Conservation (phyloP, 2,797 vertebrate species). For the Spondyliosoma cantharus region DNA sequence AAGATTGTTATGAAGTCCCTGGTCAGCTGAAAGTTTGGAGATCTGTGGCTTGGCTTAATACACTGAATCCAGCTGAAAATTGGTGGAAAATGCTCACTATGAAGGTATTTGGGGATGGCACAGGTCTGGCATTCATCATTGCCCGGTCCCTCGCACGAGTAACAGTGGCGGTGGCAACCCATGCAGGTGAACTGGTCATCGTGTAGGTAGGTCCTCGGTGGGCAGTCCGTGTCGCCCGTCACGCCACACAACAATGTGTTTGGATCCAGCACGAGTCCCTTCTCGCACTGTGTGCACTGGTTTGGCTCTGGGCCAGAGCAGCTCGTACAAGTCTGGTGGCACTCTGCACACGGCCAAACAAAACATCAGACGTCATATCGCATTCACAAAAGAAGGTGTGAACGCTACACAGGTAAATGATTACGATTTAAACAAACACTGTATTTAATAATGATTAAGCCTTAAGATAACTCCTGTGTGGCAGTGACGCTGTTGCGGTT, state of each 20-base stretch:
- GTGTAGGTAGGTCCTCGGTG: slow-evolving; percentile 81
- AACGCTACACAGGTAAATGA: not conserved
- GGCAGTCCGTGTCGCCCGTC: slow-evolving; percentile 82
- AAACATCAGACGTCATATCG: not conserved
- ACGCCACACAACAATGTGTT: slow-evolving; percentile 81
- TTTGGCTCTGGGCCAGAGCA: slow-evolving; percentile 82
- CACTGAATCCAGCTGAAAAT: not conserved
- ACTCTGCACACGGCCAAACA: slow-evolving; percentile 76
- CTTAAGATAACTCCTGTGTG: not conserved
- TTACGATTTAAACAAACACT: not conserved
- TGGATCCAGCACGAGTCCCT: slow-evolving; percentile 83
- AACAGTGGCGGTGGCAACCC: slow-evolving; percentile 80
- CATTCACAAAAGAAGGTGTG: not conserved
- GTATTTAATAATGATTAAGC: not conserved
- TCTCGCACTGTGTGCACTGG: slow-evolving; percentile 85
- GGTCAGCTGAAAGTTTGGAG: not conserved
- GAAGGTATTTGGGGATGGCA: slow-evolving; percentile 77
- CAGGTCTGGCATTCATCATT: slow-evolving; percentile 81
- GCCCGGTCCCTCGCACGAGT: slow-evolving; percentile 80
- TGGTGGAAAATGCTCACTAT: slow-evolving; percentile 74
- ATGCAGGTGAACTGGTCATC: slow-evolving; percentile 85
- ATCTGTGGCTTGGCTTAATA: not conserved
- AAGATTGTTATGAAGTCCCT: not conserved
- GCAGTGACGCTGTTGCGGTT: not conserved
- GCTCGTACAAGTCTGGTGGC: slow-evolving; percentile 84